Evolutionary conservation across 2,113 vertebrate genomes (phyloP).

Genomic region (Dryoscopus gambensis): DNA sequence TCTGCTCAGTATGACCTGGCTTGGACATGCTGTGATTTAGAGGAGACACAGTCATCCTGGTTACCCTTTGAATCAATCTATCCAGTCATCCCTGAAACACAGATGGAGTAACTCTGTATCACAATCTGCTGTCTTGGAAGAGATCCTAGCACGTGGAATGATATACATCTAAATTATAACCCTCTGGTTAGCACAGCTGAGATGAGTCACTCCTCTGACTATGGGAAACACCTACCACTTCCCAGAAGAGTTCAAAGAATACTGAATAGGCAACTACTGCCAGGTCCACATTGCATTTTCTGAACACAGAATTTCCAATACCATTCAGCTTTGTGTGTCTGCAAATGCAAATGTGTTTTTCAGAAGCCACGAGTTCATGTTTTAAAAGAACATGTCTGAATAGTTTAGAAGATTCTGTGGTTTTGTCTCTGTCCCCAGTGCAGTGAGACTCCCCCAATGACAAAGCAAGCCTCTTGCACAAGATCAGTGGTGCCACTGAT

Average conservation of each 20-base stretch:
- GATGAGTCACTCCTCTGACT: neutral
- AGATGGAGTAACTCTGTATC: neutral
- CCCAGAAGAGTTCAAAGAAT: neutral
- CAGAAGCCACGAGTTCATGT: neutral
- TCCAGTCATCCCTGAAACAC: neutral
- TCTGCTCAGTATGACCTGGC: neutral
- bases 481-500: neutral
- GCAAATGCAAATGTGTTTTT: neutral
- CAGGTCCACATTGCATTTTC: neutral
- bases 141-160: neutral
- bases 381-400: neutral
- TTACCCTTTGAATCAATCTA: neutral
- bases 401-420: neutral
- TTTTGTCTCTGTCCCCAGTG: neutral
- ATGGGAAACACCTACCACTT: neutral
- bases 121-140: slow-evolving; percentile 38
- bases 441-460: neutral
- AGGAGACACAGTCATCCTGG: neutral
- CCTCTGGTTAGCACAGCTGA: slow-evolving; percentile 8
- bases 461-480: neutral
- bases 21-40: neutral
- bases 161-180: neutral
- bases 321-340: neutral
- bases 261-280: neutral
- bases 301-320: neutral